These are phyloP conservation scores for Irena cyanogastra DNA, from an alignment of 2,113 vertebrate genomes.

Conservation along the genomic window DNA sequence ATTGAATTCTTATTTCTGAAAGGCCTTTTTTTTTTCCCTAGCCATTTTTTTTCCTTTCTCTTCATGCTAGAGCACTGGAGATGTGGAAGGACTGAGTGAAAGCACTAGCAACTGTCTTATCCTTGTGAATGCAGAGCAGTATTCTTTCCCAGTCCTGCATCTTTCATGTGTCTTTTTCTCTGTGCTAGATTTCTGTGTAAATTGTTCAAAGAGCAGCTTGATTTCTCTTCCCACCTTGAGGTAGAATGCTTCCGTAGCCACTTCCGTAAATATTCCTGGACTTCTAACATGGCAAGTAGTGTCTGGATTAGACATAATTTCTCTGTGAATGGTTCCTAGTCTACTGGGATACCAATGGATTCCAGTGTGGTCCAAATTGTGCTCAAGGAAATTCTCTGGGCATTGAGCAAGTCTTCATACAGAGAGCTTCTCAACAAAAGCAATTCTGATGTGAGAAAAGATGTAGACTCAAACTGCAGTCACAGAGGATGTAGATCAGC, in stretches of 20 bases:
- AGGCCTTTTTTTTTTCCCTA: background rate
- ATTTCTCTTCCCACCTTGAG: background rate
- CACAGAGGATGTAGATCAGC: background rate
- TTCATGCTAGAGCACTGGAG: background rate
- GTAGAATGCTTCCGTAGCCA: background rate
- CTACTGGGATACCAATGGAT: background rate
- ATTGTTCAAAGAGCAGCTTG: background rate
- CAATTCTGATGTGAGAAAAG: background rate
- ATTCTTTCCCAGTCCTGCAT: background rate
- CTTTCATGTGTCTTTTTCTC: background rate
- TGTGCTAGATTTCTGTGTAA: background rate
- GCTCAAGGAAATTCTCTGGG: background rate
- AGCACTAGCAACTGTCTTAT: background rate
- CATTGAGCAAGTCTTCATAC: background rate
- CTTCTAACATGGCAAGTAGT: background rate
- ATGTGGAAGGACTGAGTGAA: background rate
- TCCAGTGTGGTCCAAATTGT: background rate
- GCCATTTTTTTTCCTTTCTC: background rate
- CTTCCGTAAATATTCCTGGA: background rate
- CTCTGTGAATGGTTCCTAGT: background rate
- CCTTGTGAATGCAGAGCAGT: background rate
- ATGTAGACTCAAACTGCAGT: background rate
- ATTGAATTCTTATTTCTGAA: background rate
- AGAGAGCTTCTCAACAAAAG: background rate
- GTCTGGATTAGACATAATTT: background rate